Conservation (phyloP, 1,140 invertebrate species). For the Temnothorax curvispinosus region DNA sequence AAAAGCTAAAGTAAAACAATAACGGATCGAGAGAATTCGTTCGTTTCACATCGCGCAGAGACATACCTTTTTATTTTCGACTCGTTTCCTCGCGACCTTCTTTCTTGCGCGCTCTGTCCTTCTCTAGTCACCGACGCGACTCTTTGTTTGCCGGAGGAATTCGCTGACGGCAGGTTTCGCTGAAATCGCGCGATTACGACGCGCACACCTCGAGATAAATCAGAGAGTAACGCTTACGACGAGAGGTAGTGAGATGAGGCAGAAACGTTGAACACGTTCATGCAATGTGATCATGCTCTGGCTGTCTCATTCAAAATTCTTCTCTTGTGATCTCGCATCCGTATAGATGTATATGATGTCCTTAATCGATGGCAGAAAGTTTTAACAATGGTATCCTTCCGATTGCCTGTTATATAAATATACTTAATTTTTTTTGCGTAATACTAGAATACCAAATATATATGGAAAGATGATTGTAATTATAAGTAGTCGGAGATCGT, state of each 20-base stretch:
- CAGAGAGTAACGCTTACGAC: slow-evolving; percentile 22
- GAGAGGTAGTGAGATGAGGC: slow-evolving; percentile 30
- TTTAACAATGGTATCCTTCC: neutral
- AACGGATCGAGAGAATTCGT: neutral
- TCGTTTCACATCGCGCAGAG: neutral
- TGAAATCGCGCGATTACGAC: slow-evolving; percentile 72
- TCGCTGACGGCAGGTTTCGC: slow-evolving; percentile 76
- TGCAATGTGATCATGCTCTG: slow-evolving; percentile 41
- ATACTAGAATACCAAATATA: neutral
- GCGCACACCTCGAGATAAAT: slow-evolving; percentile 71
- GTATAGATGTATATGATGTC: neutral
- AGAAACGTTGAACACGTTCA: neutral
- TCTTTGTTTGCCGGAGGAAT: slow-evolving; percentile 78
- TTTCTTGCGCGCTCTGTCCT: slow-evolving; percentile 33
- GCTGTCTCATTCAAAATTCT: slow-evolving; percentile 8
- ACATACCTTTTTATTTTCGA: slow-evolving; percentile 27
- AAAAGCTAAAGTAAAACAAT: neutral
- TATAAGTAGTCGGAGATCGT: slow-evolving; percentile 8
- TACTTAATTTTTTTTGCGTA: neutral
- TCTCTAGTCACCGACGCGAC: slow-evolving; percentile 54
- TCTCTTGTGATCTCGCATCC: neutral
- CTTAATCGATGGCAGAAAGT: neutral
- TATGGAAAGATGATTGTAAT: neutral
- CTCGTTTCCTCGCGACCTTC: slow-evolving; percentile 39
- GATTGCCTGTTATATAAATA: neutral